Base-by-base conservation (phyloP, 64 coral and sea anemone species). In the Acropora yongei region DNA sequence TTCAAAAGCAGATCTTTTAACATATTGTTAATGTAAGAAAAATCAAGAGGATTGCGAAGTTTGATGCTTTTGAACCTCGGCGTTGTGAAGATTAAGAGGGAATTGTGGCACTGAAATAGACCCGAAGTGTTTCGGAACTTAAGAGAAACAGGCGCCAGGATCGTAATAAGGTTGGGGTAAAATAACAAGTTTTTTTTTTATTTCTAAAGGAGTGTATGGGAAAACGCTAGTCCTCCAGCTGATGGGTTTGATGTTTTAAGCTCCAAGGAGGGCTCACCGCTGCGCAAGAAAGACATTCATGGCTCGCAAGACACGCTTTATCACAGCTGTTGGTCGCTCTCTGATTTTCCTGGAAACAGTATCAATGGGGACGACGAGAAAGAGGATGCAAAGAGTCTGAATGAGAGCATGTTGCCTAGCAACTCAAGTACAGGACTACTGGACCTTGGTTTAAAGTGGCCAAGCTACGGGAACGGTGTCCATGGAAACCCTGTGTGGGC, bases 251-350 rank as follows among this genome's bases (percentile, higher is more conserved):
- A 90, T 6, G 49, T 3, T 61, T 19, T 46, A 18, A 4, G 2
- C 30, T 74, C 0, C 46, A 91, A 74, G 3, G 57, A 86, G 2
- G 73, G 75, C 60, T 84, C 81, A n/a, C 43, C 7, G 43, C 49
- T 88, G 16, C 10, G 51, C 10, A 86, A 93, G 57, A 96, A 92
- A 86, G 94, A 98, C 78, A 85, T 75, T 6, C 96, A 88, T 47
- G 97, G 94, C 10, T 99, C 97, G 1, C 94, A 96, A 76, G 97
- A 99, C 77, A 99, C 94, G 5, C 84, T 99, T 7, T 99, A 99
- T 50, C 91, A 99, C 73, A 99, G 97, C 86, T 99, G 97, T 57
- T 99, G 97, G 97, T 99, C 97, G 6, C 74, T 99, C 47, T 86
- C 97, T 2, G 94, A 97, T 51, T 93, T 80, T 44, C 57, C 72